Evolutionary conservation across 2,888 invertebrate genomes (phyloP), one percentile per base, ranked within the genome.

Genomic region (Diaperis boleti): DNA sequence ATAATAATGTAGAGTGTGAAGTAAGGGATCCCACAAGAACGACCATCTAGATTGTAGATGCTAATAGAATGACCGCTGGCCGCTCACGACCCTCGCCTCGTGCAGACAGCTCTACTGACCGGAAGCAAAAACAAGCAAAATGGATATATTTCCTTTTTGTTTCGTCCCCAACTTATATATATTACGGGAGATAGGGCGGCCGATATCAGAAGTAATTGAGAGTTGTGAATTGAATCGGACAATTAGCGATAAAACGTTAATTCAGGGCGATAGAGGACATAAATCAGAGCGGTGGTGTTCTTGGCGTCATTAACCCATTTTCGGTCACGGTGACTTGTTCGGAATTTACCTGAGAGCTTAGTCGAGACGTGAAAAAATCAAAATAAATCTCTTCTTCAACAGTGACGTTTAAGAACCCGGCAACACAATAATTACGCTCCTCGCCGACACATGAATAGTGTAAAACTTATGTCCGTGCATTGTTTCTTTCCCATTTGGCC

Each of bases 21-120:
- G 76, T 78, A 76, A 77, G 77, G 77, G 78, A 69, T 67, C 71
- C 74, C 72, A 74, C 81, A 80, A 81, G 80, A 80, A 80, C 79
- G 78, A 74, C 74, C 80, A 81, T 82, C 81, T 81, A 81, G 82
- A 82, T 82, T 81, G 77, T 79, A 79, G 81, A 82, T 82, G 81
- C 79, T 82, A 82, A 82, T 82, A 81, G 81, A 82, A 81, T 82
- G 81, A 79, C 81, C 81, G 76, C 76, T 78, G 78, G 76, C 79
- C 78, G 75, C 67, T 67, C 69, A 67, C 73, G 70, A 74, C 74
- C 72, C 75, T 74, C 74, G 69, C 69, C 66, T 64, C 69, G 59
- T 67, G 70, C 64, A 71, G 72, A 72, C 74, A 69, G 68, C 66
- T 69, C 69, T 62, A 66, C 69, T 50, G 68, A 69, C 78, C 78